Base-by-base conservation (phyloP, 2,797 vertebrate genomes). In the Phoxinus dragarum region DNA sequence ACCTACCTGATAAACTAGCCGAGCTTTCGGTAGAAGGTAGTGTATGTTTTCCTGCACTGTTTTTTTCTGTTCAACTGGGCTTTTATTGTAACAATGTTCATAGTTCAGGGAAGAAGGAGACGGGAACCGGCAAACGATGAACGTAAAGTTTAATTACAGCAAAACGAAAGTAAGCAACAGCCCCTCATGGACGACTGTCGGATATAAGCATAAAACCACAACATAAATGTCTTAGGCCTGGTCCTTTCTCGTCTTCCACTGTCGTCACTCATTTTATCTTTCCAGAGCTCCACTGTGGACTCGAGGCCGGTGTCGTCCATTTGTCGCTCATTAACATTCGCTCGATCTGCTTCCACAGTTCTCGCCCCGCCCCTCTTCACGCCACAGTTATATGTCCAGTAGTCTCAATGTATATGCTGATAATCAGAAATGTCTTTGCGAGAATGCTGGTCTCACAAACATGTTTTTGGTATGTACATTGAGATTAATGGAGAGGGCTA, bases 21-120 rank as follows among this genome's bases (percentile, higher is more conserved):
- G 93, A 94, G 66, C 94, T 97, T 67, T 93, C 95, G 0, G 36
- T 97, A 86, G 93, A 93, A 74, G 96, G 96, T 97, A 95, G 91
- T 38, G 64, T 80, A 59, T 54, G 12, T 36, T 38, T 21, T 68
- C 47, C 10, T 54, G 71, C 21, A 21, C 47, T 12, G 1, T 21
- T 66, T 66, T 66, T 6, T 44, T 47, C 44, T 36, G 47, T 54
- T 40, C 17, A 34, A 49, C 34, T 49, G 44, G 1, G 31, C 19
- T 52, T 52, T n/a, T 64, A 16, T 16, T 64, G 5, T 64, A 64
- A 64, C 2, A 3, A 64, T 31, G 61, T 16, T 56, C 54, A 23
- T n/a, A n/a, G 54, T 23, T 64, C 61, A 64, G 61, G 61, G 59
- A 64, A 27, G 59, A 27, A 16, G 61, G 61, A 27, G 1, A 2